Evolutionary conservation across 2,888 invertebrate genomes (phyloP), one percentile per base, ranked within the genome.

Genomic region (Limnephilus marmoratus): DNA sequence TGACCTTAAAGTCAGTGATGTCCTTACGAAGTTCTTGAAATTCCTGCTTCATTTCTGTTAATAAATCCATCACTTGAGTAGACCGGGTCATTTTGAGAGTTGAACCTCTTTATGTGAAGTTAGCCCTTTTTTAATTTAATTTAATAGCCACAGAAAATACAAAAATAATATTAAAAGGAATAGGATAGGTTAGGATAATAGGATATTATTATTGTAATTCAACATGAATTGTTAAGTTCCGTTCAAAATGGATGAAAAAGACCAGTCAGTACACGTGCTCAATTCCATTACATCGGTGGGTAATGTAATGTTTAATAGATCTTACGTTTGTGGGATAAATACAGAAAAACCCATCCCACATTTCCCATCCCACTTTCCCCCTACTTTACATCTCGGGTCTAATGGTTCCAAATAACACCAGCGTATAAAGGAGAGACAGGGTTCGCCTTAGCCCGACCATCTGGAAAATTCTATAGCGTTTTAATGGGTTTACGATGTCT

Each of bases 401-500:
- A 85, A 85, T 85, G 85, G 41, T n/a, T 41, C 37, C 85, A 41
- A 85, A 85, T 85, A 85, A 85, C n/a, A 45, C 82, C 85, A n/a
- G 24, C 45, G 37, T 85, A 45, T 45, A 85, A 85, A 85, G 37
- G 37, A 85, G 37, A 82, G 34, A 34, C 41, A n/a, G 41, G 34
- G 45, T 41, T 37, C 24, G 85, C 41, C 41, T 41, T 45, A 24
- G 85, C 85, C 85, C 31, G 37, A 45, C 85, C 85, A 85, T 85
- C 85, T 85, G 85, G 85, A 85, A 45, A 45, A 41, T 85, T 85
- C 85, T n/a, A 85, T 41, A 12, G 85, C 85, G 85, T 37, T 41
- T 85, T 85, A 85, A 85, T 85, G 41, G 85, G 37, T 85, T 85
- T 85, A 85, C 85, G 85, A 85, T 85, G 85, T 37, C 85, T 85